These are phyloP conservation scores for Lycocerus yunnanus DNA, from an alignment of 2,888 invertebrate genomes.

Conservation along the genomic window DNA sequence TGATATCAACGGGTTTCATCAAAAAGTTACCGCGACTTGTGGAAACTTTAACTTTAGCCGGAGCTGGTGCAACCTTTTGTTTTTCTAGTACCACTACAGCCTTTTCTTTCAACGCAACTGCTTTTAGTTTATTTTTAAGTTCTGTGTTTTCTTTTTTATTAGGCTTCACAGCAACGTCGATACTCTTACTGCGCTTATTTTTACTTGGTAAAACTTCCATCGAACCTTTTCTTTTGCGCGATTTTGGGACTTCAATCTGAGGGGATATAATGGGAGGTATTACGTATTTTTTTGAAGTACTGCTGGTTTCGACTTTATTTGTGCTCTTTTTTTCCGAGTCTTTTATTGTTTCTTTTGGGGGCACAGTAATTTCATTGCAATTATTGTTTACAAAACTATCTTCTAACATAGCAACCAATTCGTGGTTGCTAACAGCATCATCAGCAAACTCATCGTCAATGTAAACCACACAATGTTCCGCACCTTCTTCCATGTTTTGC, in stretches of 20 bases:
- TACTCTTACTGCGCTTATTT: slow-evolving; percentile 14
- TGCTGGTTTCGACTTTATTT: not conserved
- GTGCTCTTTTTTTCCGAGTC: not conserved
- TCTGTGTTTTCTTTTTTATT: slow-evolving; percentile 45
- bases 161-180: not conserved
- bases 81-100: slow-evolving; percentile 33
- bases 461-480: not conserved
- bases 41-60: slow-evolving; percentile 47
- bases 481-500: slow-evolving; percentile 14
- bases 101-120: slow-evolving; percentile 55
- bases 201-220: slow-evolving; percentile 2
- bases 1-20: slow-evolving; percentile 25
- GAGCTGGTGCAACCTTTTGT: slow-evolving; percentile 43
- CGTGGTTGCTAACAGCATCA: not conserved
- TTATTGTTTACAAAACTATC: too few species aligned
- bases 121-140: slow-evolving; percentile 59
- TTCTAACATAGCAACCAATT: not conserved
- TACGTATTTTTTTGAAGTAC: slow-evolving; percentile 15
- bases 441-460: not conserved
- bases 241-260: slow-evolving; percentile 32
- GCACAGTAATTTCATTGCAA: too few species aligned
- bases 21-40: slow-evolving; percentile 36
- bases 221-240: not conserved
- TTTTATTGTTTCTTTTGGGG: not conserved
- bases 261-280: slow-evolving; percentile 41